These are phyloP conservation scores for Drosophila koepferae DNA, from an alignment of 2,888 invertebrate species.

Conservation along the genomic window DNA sequence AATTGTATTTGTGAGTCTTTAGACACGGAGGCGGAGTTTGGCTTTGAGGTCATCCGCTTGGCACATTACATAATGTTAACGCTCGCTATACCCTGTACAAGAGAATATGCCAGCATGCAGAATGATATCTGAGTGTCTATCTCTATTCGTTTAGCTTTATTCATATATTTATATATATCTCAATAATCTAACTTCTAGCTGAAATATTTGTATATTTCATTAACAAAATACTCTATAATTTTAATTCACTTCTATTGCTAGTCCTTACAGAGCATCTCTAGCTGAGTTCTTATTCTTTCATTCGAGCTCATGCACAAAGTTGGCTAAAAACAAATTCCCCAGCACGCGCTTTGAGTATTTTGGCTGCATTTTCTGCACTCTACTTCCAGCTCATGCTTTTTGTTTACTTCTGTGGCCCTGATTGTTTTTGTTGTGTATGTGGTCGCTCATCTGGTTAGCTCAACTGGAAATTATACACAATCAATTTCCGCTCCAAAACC, in stretches of 20 bases:
- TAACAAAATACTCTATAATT: too few species aligned
- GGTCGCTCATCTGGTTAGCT: slow-evolving; percentile 63
- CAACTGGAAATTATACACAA: slow-evolving; percentile 79
- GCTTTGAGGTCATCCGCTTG: slow-evolving; percentile 24
- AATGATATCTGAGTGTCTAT: too few species aligned
- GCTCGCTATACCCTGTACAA: slow-evolving; percentile 17
- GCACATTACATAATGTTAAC: slow-evolving; percentile 39
- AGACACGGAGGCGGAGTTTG: background rate
- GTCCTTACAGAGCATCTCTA: background rate
- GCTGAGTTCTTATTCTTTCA: background rate
- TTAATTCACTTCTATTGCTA: rapidly evolving
- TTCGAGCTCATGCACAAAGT: slow-evolving; percentile 39
- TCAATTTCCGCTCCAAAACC: slow-evolving; percentile 80
- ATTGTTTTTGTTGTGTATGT: slow-evolving; percentile 23
- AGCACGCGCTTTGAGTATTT: slow-evolving; percentile 62
- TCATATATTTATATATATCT: background rate
- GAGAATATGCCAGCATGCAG: background rate
- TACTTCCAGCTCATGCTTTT: slow-evolving; percentile 42
- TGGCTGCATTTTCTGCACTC: slow-evolving; percentile 50
- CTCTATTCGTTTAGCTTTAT: background rate
- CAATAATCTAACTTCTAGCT: background rate
- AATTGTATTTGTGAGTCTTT: slow-evolving; percentile 22
- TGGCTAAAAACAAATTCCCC: slow-evolving; percentile 55
- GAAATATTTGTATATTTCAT: background rate
- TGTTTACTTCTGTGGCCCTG: slow-evolving; percentile 34